Evolutionary conservation across 2,888 invertebrate species (phyloP), one percentile per base, ranked within the genome.

Genomic region (Ethmia dodecea): DNA sequence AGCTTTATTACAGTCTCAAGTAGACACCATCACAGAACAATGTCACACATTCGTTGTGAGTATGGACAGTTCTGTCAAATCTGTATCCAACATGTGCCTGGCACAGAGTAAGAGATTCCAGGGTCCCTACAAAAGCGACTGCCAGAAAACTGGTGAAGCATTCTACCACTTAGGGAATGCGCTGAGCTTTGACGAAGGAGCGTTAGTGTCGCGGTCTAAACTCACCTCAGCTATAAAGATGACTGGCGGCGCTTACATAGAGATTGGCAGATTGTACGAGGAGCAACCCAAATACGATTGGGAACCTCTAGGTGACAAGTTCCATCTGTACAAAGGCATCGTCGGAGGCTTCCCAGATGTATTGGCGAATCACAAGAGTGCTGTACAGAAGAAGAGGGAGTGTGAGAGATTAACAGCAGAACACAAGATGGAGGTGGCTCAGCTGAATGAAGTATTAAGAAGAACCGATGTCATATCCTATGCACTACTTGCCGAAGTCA

Each of bases 251-350:
- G 92, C 95, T 1, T 98, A 96, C 71, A 94, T 95, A 56, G 92
- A 93, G 38, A 95, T 98, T 47, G 98, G 96, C 0, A 91, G 92
- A 61, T 86, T 97, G 69, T 96, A 93, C 72, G 96, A 96, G 47
- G 95, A 97, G 37, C 97, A 97, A 69, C 93, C 95, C 0, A 94
- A 93, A 66, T 88, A 90, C 36, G 97, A 97, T 72, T 96, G 95
- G 93, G 95, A 96, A 55, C 95, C 96, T 1, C 88, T 98, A 15
- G 91, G 93, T 28, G 98, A 99, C 73, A 93, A 94, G 52, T 88
- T 99, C 47, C 96, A 96, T 65, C 92, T 98, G 52, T 98, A 98
- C 83, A 95, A 96, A 73, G 98, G 99, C 33, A 92, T 98, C 35
- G 91, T 98, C 5, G 90, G 92, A 37, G 92, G 92, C 40, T 96